Evolutionary conservation across 1,140 invertebrate species (phyloP).

Genomic region (Magallana gigas): DNA sequence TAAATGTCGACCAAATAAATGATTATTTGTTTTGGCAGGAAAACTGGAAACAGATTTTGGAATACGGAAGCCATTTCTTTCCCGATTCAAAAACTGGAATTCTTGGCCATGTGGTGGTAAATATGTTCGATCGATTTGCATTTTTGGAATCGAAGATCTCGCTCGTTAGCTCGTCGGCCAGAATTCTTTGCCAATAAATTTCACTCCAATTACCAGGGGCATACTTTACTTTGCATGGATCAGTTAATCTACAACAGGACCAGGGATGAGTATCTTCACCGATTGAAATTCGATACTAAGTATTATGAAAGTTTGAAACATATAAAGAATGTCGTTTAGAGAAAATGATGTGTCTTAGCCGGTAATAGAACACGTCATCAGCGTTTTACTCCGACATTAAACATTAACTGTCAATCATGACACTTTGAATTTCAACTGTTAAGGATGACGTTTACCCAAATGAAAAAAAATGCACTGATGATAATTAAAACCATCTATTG

Average conservation of each 20-base stretch:
- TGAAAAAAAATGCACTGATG: no score
- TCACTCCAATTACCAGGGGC: slow-evolving; percentile 59
- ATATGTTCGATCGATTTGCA: slow-evolving; percentile 65
- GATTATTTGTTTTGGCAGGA: slow-evolving; percentile 51
- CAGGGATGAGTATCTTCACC: slow-evolving; percentile 53
- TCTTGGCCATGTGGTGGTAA: slow-evolving; percentile 58
- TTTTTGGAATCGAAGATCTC: slow-evolving; percentile 73
- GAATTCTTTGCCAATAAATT: slow-evolving; percentile 74
- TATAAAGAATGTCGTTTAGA: slow-evolving; percentile 47
- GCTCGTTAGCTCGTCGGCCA: slow-evolving; percentile 54
- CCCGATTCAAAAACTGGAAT: slow-evolving; percentile 70
- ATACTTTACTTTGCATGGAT: slow-evolving; percentile 69
- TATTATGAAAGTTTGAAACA: slow-evolving; percentile 59
- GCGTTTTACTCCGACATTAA: no score
- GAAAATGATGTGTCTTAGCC: no score
- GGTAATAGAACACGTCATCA: no score
- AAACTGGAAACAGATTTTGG: slow-evolving; percentile 58
- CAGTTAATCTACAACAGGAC: slow-evolving; percentile 65
- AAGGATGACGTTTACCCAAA: no score
- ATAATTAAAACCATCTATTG: no score
- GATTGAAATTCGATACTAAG: slow-evolving; percentile 50
- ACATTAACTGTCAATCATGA: no score
- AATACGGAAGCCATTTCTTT: slow-evolving; percentile 62
- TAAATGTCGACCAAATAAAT: no score
- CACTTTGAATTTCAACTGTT: no score